Conservation (phyloP, 2,888 invertebrate genomes). For the Nephrotoma appendiculata region DNA sequence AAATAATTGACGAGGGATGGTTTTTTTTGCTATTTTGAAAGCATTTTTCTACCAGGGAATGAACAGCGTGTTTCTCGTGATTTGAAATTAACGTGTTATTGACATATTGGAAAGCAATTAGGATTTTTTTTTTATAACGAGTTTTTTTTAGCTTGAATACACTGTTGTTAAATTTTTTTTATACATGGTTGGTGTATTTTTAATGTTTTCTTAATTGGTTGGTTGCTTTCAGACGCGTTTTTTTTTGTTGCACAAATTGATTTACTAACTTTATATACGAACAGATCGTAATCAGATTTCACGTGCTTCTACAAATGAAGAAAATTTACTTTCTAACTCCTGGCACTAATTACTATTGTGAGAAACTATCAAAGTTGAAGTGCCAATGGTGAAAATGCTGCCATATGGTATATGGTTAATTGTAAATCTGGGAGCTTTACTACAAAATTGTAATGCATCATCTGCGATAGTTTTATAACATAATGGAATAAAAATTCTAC, state of each 20-base stretch:
- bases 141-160: not conserved
- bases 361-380: too few species aligned
- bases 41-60: not conserved
- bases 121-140: not conserved
- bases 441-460: too few species aligned
- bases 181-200: not conserved
- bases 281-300: too few species aligned
- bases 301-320: too few species aligned
- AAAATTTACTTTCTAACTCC: too few species aligned
- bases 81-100: not conserved
- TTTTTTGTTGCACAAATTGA: not conserved
- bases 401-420: too few species aligned
- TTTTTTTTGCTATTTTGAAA: not conserved
- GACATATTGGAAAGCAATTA: not conserved
- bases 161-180: not conserved
- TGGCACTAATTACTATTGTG: too few species aligned
- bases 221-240: not conserved
- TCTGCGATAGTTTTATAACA: too few species aligned
- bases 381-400: too few species aligned
- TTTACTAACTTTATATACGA: not conserved
- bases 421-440: too few species aligned
- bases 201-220: not conserved
- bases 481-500: too few species aligned
- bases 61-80: not conserved
- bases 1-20: not conserved